Base-by-base conservation (phyloP, 1,140 invertebrate genomes). In the Drosophila willistoni region DNA sequence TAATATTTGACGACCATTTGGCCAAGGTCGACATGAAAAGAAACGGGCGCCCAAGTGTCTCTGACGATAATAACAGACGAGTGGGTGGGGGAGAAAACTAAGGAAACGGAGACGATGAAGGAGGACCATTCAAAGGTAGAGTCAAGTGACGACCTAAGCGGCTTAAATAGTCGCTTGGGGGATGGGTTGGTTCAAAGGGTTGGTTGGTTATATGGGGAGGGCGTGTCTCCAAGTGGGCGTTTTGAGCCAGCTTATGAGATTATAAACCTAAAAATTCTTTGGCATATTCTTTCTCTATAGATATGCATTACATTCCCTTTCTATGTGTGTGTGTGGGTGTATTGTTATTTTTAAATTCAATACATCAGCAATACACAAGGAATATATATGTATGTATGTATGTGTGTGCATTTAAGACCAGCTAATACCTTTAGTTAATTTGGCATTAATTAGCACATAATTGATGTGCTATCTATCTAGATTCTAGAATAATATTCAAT, bases 391-490 rank as follows among this genome's bases (percentile, higher is more conserved):
- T 29, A 63, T 44, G 67, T 62, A 29, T 29, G 3, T 29, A 29
- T 29, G 29, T 29, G 60, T 55, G 67, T 62, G 29, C 70, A 47
- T 56, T 68, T 61, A 57, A 47, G 29, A 51, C 56, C 44, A 3
- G 57, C 72, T 13, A 70, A 65, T 71, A 56, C 36, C 19, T 6
- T 47, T 41, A 67, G 57, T 64, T 83, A 77, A 83, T 87, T 86
- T 71, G 42, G 33, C 57, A 77, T 83, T 73, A 73, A 83, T 86
- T 87, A 67, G 56, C 84, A 89, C 79, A 65, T 71, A 72, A 77
- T 73, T 71, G 62, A 59, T 69, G 54, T 51, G 17, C 22, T 61
- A 65, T 54, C 44, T 55, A 64, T 68, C 22, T 36, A 36, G n/a
- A n/a, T n/a, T 36, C 34, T 36, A 65, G 29, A 29, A 39, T 34